Evolutionary conservation across 1,140 invertebrate genomes (phyloP).

Genomic region (Daktulosphaira vitifoliae): DNA sequence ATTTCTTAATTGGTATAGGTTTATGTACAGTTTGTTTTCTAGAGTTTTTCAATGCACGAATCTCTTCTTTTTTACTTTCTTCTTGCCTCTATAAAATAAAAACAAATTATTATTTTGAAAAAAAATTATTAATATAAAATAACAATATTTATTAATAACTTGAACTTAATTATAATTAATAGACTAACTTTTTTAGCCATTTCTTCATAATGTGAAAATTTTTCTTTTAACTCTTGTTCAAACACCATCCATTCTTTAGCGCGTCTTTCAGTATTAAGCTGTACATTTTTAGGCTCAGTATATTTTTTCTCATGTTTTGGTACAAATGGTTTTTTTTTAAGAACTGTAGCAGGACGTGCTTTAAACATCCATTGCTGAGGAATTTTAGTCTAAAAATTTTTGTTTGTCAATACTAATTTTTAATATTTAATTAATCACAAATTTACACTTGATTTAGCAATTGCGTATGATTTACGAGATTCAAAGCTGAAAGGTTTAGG

Average conservation of each 20-base stretch:
- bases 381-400: not conserved
- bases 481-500: constrained; percentile 17
- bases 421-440: no score
- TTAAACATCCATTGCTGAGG: constrained; percentile 13
- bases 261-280: constrained; percentile 17
- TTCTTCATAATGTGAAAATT: constrained; percentile 21
- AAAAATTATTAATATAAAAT: not conserved
- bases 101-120: not conserved
- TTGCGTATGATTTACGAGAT: constrained; percentile 5
- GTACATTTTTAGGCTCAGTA: constrained; percentile 19
- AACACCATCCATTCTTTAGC: constrained; percentile 28
- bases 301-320: constrained; percentile 18
- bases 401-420: no score
- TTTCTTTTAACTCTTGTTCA: constrained; percentile 27
- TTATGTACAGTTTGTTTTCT: constrained; percentile 23
- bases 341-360: constrained; percentile 8
- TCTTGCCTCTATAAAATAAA: constrained; percentile 14
- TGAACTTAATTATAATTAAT: no score
- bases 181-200: not conserved
- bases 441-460: no score
- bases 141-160: no score
- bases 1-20: constrained; percentile 19
- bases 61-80: constrained; percentile 14
- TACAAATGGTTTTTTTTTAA: constrained; percentile 31
- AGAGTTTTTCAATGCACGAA: not conserved